A percentile compares a stretch with the other conserved stretches of the same genome.
phyloP scores from a whole-genome alignment of 2,888 invertebrate species.

The Disparrhopalites patrizii region DNA sequence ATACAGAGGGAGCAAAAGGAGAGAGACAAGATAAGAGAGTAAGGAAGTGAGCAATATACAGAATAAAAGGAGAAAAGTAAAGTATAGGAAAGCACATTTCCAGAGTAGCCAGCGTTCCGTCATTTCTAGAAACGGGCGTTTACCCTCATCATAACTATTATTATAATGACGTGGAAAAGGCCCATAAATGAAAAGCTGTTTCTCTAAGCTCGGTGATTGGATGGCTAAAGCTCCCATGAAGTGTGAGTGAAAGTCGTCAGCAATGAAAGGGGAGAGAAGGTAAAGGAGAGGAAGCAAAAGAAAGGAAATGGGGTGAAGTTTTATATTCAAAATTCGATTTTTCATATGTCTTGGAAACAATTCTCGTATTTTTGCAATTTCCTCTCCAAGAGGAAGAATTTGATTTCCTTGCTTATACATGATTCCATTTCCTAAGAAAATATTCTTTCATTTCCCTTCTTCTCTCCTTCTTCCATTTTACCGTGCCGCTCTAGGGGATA shows the following conservation, averaged over 20 bases:
- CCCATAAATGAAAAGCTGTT: neutral
- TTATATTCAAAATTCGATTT: slow-evolving; percentile 18
- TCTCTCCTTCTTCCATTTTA: slow-evolving; percentile 3
- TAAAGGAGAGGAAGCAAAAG: no score
- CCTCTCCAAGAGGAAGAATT: slow-evolving; percentile 3
- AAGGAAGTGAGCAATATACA: no score
- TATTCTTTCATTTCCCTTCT: neutral
- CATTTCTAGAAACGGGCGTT: neutral
- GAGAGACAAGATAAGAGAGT: no score
- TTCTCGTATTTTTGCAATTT: slow-evolving; percentile 18
- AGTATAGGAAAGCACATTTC: no score
- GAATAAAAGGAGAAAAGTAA: no score
- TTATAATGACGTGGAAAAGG: neutral
- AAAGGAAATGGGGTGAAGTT: slow-evolving; percentile 16
- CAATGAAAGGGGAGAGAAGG: neutral
- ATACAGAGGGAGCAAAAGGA: no score
- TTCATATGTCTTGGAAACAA: slow-evolving; percentile 20
- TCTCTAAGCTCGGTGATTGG: neutral
- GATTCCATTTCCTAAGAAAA: neutral
- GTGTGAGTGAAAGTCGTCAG: neutral
- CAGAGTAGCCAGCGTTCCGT: no score
- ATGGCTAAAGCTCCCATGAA: neutral
- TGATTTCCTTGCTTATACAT: neutral
- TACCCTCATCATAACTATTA: neutral
- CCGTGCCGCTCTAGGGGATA: no score